Conservation (phyloP, 2,888 invertebrate species). For the Leptopterna dolabrata region DNA sequence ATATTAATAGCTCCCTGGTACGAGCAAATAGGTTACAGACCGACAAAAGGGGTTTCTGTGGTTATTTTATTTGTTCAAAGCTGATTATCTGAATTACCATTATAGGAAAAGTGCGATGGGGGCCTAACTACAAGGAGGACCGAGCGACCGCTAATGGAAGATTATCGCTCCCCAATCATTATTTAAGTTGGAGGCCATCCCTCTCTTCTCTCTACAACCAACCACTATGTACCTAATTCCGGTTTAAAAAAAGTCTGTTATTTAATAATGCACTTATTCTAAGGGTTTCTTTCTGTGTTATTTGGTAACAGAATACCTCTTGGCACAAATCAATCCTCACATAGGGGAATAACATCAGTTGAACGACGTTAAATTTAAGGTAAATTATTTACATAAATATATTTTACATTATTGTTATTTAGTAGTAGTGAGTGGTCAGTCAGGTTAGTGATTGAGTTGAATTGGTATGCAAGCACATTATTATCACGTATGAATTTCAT, state of each 20-base stretch:
- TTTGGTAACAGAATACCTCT: background rate
- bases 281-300: background rate
- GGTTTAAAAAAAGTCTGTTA: background rate
- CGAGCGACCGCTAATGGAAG: constrained; percentile 19
- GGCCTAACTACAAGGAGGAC: background rate
- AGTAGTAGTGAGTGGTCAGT: no score
- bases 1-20: background rate
- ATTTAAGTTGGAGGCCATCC: background rate
- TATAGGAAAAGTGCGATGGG: background rate
- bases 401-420: no score
- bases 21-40: background rate
- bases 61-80: constrained; percentile 31
- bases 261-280: constrained; percentile 5
- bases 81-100: constrained; percentile 33
- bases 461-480: no score
- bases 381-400: no score
- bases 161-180: constrained; percentile 31
- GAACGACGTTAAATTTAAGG: no score
- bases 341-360: no score
- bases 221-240: background rate
- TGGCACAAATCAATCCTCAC: no score
- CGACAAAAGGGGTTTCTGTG: background rate
- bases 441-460: no score
- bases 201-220: background rate
- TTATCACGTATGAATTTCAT: no score